Percentiles rank a stretch among this genome's conserved stretches.
phyloP scores from a whole-genome alignment of 1,140 invertebrate species.

The Parapsyche elsis region DNA sequence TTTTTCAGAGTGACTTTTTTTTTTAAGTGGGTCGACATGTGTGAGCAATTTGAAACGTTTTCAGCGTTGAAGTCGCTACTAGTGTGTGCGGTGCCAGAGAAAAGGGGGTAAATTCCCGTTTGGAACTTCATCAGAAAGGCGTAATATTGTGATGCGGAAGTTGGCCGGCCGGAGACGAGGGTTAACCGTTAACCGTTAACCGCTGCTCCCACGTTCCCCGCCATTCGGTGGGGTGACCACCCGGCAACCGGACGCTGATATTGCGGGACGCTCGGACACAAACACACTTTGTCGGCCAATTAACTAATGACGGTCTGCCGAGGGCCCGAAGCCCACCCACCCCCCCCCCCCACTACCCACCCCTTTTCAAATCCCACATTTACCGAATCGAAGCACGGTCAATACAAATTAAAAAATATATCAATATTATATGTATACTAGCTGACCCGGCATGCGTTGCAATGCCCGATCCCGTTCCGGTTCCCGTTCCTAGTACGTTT shows the following conservation, averaged over 20 bases:
- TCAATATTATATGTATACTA: no score
- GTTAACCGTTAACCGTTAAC: no score
- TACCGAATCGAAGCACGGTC: no score
- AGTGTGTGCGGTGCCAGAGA: not conserved
- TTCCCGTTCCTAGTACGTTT: no score
- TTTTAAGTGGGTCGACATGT: not conserved
- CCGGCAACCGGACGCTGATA: constrained; percentile 23
- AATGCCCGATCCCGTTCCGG: no score
- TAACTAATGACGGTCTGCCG: constrained; percentile 48
- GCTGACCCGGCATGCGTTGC: no score
- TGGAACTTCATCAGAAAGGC: constrained; percentile 22
- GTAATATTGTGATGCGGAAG: constrained; percentile 32
- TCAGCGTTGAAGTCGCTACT: not conserved
- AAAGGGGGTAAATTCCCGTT: constrained; percentile 2
- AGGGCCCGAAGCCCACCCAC: not conserved
- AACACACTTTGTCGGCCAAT: constrained; percentile 52
- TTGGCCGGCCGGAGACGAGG: constrained; percentile 27
- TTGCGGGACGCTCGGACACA: constrained; percentile 40
- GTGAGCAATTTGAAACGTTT: not conserved
- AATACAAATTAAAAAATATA: no score
- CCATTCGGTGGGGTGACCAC: not conserved
- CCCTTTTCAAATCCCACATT: no score
- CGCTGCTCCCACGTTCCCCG: no score
- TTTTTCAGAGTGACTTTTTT: not conserved
- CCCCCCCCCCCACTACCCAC: not conserved